Base-by-base conservation (phyloP, 2,113 vertebrate species). In the Australoheros scitulus region DNA sequence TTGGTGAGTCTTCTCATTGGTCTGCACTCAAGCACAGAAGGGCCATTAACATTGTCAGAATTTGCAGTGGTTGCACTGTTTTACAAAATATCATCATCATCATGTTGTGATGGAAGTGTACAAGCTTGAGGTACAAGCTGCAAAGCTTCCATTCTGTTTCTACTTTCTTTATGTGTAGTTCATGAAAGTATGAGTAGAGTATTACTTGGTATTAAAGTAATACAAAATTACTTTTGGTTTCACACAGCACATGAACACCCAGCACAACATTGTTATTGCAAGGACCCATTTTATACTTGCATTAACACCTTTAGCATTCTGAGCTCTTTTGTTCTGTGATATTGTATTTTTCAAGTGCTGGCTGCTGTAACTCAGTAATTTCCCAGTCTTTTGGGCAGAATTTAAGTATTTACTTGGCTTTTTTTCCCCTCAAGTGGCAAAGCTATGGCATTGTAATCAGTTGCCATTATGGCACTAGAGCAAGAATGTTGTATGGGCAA, bases 1-100 rank as follows among this genome's bases (percentile, higher is more conserved):
- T 95, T 64, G 96, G 98, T 99, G 77, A 96, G 98, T 94, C 78
- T 80, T 13, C 18, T 24, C 38, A 58, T 24, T 59, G n/a, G 22
- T 59, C 77, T 84, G 74, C 64, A 78, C 65, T 76, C 80, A 36
- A 32, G 82, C 61, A 57, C 29, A 82, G 50, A 68, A 68, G 47
- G 24, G 26, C 34, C 36, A 11, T 17, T 47, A 58, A 60, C 32
- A 70, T 76, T 50, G 65, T 41, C 38, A 80, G 50, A 79, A 70
- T 50, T 36, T 72, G 24, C n/a, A 89, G 58, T 34, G 6, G 22
- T 70, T 82, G 58, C 8, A 36, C 20, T 15, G 34, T 56, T 34
- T 76, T 3, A 18, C 77, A 2, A 64, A 79, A 81, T 68, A 63
- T 61, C 61, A 63, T 61, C 43, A 63, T 38, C 24, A 24, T 55